phyloP scores from a whole-genome alignment of 2,888 invertebrate species.

The Autographa gamma region DNA sequence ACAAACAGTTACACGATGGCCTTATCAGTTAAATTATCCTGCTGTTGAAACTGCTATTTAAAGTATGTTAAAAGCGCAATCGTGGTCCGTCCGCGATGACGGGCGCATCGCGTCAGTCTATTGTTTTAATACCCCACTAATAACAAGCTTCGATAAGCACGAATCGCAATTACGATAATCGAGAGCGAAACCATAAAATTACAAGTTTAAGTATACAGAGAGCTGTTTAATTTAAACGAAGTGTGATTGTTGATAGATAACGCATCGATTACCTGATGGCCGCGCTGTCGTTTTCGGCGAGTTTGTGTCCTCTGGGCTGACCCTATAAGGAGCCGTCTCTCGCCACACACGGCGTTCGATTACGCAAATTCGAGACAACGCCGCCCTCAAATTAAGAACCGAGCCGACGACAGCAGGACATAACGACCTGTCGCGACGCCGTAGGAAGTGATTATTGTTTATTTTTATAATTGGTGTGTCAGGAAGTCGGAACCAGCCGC shows the following conservation, averaged over 20 bases:
- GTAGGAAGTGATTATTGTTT: conserved; percentile 88
- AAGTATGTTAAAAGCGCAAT: conserved; percentile 64
- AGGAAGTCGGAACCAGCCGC: conserved; percentile 76
- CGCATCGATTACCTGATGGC: conserved; percentile 61
- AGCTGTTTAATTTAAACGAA: conserved; percentile 27
- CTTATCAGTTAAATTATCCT: conserved; percentile 52
- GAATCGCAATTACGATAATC: conserved; percentile 32
- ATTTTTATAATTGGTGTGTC: conserved; percentile 83
- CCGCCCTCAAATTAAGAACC: conserved; percentile 80
- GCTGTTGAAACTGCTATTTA: conserved; percentile 55
- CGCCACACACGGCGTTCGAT: conserved; percentile 82
- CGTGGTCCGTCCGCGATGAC: conserved; percentile 33
- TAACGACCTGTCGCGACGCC: conserved; percentile 76
- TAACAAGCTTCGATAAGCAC: conserved; percentile 61
- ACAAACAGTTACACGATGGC: conserved; percentile 42
- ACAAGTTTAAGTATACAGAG: conserved; percentile 9
- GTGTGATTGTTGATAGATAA: conserved; percentile 64
- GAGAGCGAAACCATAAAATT: conserved; percentile 22
- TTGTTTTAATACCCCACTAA: conserved; percentile 64
- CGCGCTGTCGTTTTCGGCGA: conserved; percentile 43
- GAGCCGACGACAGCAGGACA: conserved; percentile 69
- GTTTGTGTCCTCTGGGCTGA: conserved; percentile 54
- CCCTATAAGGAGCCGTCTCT: conserved; percentile 72
- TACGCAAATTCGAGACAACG: conserved; percentile 76
- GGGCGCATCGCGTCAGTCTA: conserved; percentile 51